Evolutionary conservation across 1,140 invertebrate species (phyloP), one percentile per base, ranked within the genome.

Genomic region (Danaus plexippus): DNA sequence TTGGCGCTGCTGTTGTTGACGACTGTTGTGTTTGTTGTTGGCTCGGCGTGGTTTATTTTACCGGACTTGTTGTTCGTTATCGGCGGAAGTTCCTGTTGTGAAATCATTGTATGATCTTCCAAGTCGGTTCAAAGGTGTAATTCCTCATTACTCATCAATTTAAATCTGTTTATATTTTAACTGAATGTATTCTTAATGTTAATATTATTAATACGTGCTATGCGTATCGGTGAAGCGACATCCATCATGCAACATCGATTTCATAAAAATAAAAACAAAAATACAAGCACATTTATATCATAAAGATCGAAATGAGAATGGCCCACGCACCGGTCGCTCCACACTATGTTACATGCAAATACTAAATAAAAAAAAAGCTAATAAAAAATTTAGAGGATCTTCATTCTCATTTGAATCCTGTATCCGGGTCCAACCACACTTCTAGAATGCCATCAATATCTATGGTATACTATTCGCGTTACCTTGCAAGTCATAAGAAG

Each of bases 21-120:
- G 12, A 66, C 60, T 11, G 66, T 56, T 58, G 63, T 71, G 44
- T 63, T 69, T 48, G 54, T 40, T 44, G 54, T 50, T 9, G 55
- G 69, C 22, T 85, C 73, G 51, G 71, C 58, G 67, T 80, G 73
- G 53, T 79, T 78, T 1, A 61, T 63, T 51, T 77, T 75, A 54
- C 58, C 67, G 22, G 66, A 41, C 44, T 78, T 79, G 75, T 75
- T 79, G 82, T 91, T 92, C 64, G 89, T 90, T 11, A 89, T 88
- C 32, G 80, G 80, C 22, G 81, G 81, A 54, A 85, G 60, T 61
- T 85, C 81, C 81, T 85, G 66, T 1, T 32, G 43, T 57, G 7
- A 43, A 43, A 49, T 50, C 22, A 32, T 6, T 8, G 10, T 9
- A 41, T 32, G 52, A 47, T 59, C 12, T 47, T 54, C 54, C 47